Evolutionary conservation across 1,140 invertebrate species (phyloP).

Genomic region (Spodoptera frugiperda): DNA sequence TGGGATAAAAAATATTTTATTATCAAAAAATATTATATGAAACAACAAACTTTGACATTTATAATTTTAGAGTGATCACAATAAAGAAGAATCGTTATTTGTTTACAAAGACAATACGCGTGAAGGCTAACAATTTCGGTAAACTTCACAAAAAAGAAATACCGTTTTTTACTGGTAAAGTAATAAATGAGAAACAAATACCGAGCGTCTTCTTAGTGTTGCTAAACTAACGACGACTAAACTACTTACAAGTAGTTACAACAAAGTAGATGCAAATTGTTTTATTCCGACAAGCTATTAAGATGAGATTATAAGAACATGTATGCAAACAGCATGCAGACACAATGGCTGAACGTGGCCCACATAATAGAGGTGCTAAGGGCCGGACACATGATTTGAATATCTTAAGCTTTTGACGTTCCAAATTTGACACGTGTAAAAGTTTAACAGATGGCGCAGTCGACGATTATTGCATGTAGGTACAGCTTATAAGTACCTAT

Average conservation of each 20-base stretch:
- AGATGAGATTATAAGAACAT: slow-evolving; percentile 32
- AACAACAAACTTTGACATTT: too few species aligned
- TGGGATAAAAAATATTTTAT: too few species aligned
- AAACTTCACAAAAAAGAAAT: too few species aligned
- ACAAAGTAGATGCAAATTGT: slow-evolving; percentile 30
- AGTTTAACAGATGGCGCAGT: background rate
- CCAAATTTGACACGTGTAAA: background rate
- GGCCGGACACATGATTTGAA: slow-evolving; percentile 22
- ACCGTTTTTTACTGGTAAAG: too few species aligned
- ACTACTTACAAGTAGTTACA: slow-evolving; percentile 5
- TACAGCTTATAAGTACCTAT: too few species aligned
- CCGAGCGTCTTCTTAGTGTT: background rate
- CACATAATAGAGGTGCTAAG: slow-evolving; percentile 24
- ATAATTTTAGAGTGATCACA: too few species aligned
- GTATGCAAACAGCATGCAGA: slow-evolving; percentile 20
- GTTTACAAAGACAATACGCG: too few species aligned
- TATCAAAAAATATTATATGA: too few species aligned
- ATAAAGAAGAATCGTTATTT: too few species aligned
- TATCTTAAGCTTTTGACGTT: background rate
- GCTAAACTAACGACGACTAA: background rate
- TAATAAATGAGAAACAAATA: background rate
- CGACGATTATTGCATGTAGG: background rate
- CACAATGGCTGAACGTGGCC: slow-evolving; percentile 31
- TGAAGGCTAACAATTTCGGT: too few species aligned
- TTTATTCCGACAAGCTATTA: slow-evolving; percentile 38